Evolutionary conservation across 2,888 invertebrate species (phyloP).

Genomic region (Agrochola lychnidis): DNA sequence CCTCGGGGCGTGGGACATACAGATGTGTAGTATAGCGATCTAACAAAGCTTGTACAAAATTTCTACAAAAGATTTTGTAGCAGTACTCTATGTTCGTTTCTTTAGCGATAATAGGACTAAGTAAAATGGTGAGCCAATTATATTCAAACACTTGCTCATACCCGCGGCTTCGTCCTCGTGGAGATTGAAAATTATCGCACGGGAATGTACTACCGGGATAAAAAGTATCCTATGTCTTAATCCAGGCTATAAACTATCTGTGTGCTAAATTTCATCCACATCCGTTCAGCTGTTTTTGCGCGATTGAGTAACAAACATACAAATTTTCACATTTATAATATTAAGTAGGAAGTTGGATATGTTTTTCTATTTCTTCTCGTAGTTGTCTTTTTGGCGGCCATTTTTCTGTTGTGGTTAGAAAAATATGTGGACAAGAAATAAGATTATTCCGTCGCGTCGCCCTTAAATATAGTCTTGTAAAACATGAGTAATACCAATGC

Average conservation of each 20-base stretch:
- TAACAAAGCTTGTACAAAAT: background rate
- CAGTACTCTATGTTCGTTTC: background rate
- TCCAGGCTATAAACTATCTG: too few relatives aligned
- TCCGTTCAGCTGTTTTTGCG: too few relatives aligned
- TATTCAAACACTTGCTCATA: background rate
- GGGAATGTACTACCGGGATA: too few relatives aligned
- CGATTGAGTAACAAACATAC: too few relatives aligned
- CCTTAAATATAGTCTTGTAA: background rate
- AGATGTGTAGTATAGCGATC: background rate
- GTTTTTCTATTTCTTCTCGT: background rate
- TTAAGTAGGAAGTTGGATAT: background rate
- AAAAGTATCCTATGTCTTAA: too few relatives aligned
- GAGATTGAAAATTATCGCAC: too few relatives aligned
- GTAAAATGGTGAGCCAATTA: background rate
- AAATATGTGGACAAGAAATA: background rate
- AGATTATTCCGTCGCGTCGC: background rate
- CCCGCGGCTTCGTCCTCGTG: too few relatives aligned
- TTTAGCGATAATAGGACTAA: background rate
- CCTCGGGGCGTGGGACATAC: conserved; percentile 46
- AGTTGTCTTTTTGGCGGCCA: background rate
- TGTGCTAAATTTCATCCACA: too few relatives aligned
- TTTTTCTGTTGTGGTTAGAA: background rate
- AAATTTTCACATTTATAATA: too few relatives aligned
- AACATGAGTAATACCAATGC: background rate
- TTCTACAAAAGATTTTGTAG: background rate